These are phyloP conservation scores for Arenicola marina DNA, from an alignment of 2,888 invertebrate species.

Conservation along the genomic window DNA sequence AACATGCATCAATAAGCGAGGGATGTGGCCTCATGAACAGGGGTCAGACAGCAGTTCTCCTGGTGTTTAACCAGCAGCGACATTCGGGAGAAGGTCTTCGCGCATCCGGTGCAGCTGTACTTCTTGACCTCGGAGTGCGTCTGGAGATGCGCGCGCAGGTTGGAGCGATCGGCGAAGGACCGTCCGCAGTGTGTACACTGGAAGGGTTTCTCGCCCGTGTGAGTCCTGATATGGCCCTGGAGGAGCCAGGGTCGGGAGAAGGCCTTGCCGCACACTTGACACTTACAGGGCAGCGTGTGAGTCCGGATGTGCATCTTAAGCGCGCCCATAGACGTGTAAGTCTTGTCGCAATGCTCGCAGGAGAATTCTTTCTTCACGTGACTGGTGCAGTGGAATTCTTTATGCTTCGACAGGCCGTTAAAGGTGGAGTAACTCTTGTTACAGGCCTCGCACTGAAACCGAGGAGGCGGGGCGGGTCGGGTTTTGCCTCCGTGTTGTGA, in stretches of 20 bases:
- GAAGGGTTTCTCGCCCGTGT: constrained; percentile 98
- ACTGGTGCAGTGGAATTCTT: constrained; percentile 87
- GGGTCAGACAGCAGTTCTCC: constrained; percentile 86
- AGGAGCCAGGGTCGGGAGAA: constrained; percentile 96
- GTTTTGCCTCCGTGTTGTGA: not conserved
- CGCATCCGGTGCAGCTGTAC: constrained; percentile 89
- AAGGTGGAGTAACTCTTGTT: constrained; percentile 94
- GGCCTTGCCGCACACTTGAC: constrained; percentile 93
- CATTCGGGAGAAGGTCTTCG: constrained; percentile 96
- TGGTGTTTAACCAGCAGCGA: constrained; percentile 90
- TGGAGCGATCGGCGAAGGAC: constrained; percentile 95
- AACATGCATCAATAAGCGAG: too few species aligned
- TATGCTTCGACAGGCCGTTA: constrained; percentile 91
- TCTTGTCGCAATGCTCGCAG: constrained; percentile 95
- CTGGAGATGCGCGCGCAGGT: constrained; percentile 93
- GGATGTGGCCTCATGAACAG: too few species aligned
- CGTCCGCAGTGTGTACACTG: constrained; percentile 92
- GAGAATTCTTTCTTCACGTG: constrained; percentile 84
- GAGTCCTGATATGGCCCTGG: constrained; percentile 95
- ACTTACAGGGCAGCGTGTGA: constrained; percentile 96
- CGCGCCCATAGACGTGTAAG: constrained; percentile 92
- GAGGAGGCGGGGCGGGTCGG: constrained; percentile 62
- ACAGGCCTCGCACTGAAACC: constrained; percentile 79
- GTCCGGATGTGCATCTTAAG: constrained; percentile 99
- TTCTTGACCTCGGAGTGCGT: constrained; percentile 99